These are phyloP conservation scores for Hypomecis punctinalis DNA, from an alignment of 2,888 invertebrate genomes.

Conservation along the genomic window DNA sequence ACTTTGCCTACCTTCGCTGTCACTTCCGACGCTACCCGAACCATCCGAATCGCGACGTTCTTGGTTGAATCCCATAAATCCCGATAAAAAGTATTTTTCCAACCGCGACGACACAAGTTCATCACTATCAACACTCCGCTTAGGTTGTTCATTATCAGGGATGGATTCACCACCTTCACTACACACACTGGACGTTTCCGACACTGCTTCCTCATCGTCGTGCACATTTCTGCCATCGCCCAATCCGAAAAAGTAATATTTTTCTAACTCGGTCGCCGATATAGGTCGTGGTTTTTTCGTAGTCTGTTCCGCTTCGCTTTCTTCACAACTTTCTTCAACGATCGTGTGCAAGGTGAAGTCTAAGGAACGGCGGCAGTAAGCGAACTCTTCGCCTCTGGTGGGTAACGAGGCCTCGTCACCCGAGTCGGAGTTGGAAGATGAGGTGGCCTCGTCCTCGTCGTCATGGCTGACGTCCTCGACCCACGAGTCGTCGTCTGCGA, in stretches of 20 bases:
- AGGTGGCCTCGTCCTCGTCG: slow-evolving; percentile 90
- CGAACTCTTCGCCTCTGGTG: slow-evolving; percentile 92
- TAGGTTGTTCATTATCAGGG: slow-evolving; percentile 84
- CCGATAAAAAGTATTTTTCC: slow-evolving; percentile 95
- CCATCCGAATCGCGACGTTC: slow-evolving; percentile 92
- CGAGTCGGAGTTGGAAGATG: slow-evolving; percentile 88
- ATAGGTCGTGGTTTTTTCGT: slow-evolving; percentile 87
- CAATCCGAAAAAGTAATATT: slow-evolving; percentile 95
- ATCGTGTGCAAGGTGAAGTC: slow-evolving; percentile 97
- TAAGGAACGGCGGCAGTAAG: slow-evolving; percentile 92
- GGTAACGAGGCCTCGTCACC: slow-evolving; percentile 88
- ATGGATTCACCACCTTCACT: slow-evolving; percentile 93
- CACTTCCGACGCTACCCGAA: slow-evolving; percentile 94
- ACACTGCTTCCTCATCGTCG: slow-evolving; percentile 87
- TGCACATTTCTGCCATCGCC: slow-evolving; percentile 88
- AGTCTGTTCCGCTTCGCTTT: slow-evolving; percentile 92
- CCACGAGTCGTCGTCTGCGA: slow-evolving; percentile 96
- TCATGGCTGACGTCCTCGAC: slow-evolving; percentile 94
- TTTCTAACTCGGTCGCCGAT: slow-evolving; percentile 94
- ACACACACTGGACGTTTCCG: slow-evolving; percentile 94
- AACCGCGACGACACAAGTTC: slow-evolving; percentile 93
- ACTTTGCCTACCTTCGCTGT: slow-evolving; percentile 94
- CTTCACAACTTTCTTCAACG: slow-evolving; percentile 97
- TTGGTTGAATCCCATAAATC: slow-evolving; percentile 92
- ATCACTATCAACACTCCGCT: slow-evolving; percentile 86